Evolutionary conservation across 2,797 vertebrate genomes (phyloP).

Genomic region (Lithobates sylvaticus): DNA sequence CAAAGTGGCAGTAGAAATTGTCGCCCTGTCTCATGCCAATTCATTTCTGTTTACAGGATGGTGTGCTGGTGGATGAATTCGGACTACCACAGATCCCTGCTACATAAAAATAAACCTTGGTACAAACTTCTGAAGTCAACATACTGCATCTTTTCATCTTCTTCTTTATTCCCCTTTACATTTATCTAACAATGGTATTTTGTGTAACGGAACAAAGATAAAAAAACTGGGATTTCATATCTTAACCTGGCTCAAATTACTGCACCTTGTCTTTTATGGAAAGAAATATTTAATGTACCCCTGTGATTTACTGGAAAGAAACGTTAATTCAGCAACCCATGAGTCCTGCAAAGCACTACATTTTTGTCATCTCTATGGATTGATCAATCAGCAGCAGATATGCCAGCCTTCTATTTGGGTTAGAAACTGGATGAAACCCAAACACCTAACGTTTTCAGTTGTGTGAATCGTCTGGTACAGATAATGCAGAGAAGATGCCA

Average conservation of each 20-base stretch:
- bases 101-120: slow-evolving; percentile 76
- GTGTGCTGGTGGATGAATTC: slow-evolving; percentile 95
- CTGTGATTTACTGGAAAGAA: not conserved
- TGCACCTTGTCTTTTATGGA: slow-evolving; percentile 70
- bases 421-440: not conserved
- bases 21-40: slow-evolving; percentile 28
- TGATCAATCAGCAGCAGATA: not conserved
- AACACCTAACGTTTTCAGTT: not conserved
- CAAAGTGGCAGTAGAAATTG: not conserved
- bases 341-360: not conserved
- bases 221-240: slow-evolving; percentile 66
- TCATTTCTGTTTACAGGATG: slow-evolving; percentile 80
- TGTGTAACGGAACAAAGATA: slow-evolving; percentile 74
- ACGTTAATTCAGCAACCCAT: slow-evolving; percentile 1
- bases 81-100: slow-evolving; percentile 97
- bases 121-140: slow-evolving; percentile 48
- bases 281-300: slow-evolving; percentile 50
- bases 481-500: not conserved
- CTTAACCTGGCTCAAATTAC: slow-evolving; percentile 74
- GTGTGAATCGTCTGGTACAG: not conserved
- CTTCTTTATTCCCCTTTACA: slow-evolving; percentile 31
- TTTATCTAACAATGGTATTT: slow-evolving; percentile 70
- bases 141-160: slow-evolving; percentile 5
- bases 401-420: not conserved
- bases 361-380: slow-evolving; percentile 1